Percentiles rank a stretch among this genome's conserved stretches.
phyloP scores from a whole-genome alignment of 2,797 vertebrate species.

The Eidolon dupreanum region DNA sequence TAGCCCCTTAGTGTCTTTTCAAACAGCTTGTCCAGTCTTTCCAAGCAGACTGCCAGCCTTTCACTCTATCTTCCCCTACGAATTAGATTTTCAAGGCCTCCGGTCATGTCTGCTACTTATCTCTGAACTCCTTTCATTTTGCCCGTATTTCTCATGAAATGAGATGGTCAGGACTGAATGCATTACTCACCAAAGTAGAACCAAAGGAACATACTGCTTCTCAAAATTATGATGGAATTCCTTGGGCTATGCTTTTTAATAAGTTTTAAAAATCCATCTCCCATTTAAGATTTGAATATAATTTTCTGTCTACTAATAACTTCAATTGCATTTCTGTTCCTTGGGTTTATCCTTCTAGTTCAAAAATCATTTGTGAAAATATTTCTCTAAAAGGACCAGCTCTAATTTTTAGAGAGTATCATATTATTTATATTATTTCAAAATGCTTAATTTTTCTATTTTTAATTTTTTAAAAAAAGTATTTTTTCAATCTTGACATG shows the following conservation, averaged over 20 bases:
- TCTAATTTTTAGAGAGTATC: conserved; percentile 3
- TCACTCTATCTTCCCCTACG: neutral
- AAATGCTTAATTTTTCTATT: neutral
- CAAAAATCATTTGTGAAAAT: neutral
- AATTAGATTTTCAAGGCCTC: neutral
- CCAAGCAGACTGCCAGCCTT: neutral
- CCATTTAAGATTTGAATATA: conserved; percentile 14
- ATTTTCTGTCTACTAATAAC: neutral
- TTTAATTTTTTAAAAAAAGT: neutral
- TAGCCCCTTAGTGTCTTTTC: neutral
- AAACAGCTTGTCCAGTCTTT: neutral
- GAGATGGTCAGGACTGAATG: neutral
- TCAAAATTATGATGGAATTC: neutral
- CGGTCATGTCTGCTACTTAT: neutral
- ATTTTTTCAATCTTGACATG: neutral
- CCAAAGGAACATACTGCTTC: neutral
- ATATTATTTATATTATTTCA: neutral
- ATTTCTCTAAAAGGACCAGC: neutral
- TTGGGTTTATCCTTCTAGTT: neutral
- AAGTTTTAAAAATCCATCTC: neutral
- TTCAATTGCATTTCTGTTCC: neutral
- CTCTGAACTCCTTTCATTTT: neutral
- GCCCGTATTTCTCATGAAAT: neutral
- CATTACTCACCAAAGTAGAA: neutral
- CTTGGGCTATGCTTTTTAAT: neutral